These are phyloP conservation scores for Drosophila mojavensis DNA, from an alignment of 1,140 invertebrate genomes.

Conservation along the genomic window DNA sequence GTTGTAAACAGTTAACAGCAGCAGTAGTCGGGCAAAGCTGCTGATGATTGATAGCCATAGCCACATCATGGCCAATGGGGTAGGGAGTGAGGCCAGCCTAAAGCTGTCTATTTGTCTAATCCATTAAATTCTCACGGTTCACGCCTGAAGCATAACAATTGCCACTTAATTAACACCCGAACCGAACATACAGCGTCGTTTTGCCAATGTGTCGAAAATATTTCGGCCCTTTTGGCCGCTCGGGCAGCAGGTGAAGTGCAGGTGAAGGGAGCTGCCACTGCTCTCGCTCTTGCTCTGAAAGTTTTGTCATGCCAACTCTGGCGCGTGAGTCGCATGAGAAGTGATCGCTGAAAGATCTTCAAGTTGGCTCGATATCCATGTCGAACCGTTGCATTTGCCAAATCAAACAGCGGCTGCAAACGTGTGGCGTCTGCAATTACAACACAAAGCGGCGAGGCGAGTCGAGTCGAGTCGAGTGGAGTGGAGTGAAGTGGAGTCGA, in stretches of 20 bases:
- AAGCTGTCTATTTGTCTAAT: conserved; percentile 60
- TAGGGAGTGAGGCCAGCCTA: background rate
- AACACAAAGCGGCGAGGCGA: conserved; percentile 63
- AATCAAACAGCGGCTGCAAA: conserved; percentile 77
- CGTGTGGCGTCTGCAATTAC: conserved; percentile 84
- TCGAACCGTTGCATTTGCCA: conserved; percentile 79
- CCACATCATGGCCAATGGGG: background rate
- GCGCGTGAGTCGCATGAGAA: conserved; percentile 78
- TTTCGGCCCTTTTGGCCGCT: conserved; percentile 57
- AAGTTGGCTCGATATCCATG: conserved; percentile 56
- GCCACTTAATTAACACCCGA: conserved; percentile 75
- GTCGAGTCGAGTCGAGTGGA: background rate
- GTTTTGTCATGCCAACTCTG: conserved; percentile 78
- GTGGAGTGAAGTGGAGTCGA: conserved; percentile 10
- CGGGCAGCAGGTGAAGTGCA: background rate
- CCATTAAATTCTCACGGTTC: conserved; percentile 79
- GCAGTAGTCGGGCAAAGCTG: background rate
- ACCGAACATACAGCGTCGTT: conserved; percentile 5
- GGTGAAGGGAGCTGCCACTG: background rate
- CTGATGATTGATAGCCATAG: conserved; percentile 76
- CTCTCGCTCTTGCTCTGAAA: conserved; percentile 33
- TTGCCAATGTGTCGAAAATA: conserved; percentile 65
- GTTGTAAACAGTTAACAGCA: conserved; percentile 67
- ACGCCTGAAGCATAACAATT: conserved; percentile 74
- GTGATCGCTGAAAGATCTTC: conserved; percentile 35